Percentiles rank a stretch among this genome's conserved stretches.
These are phyloP conservation scores for Catalaphyllia jardinei DNA, from an alignment of 64 coral and sea anemone species.

Conservation along the genomic window DNA sequence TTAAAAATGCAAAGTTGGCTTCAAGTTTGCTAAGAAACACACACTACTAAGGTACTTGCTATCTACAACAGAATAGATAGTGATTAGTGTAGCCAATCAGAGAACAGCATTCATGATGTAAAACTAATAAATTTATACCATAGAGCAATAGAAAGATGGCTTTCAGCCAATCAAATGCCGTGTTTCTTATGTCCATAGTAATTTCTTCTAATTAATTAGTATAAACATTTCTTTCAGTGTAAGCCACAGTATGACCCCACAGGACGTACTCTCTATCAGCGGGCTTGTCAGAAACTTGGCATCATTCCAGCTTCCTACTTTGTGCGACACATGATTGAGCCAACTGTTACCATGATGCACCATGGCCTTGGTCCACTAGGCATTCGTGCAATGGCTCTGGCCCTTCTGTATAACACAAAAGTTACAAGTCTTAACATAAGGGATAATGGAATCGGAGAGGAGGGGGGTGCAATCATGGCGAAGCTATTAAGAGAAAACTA, in stretches of 20 bases:
- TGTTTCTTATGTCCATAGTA: neutral
- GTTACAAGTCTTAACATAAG: constrained; percentile 80
- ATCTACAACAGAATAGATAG: too few species aligned
- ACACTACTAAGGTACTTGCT: too few species aligned
- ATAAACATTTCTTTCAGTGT: constrained; percentile 11
- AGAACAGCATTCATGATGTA: too few species aligned
- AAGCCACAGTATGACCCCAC: constrained; percentile 85
- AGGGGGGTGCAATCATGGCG: constrained; percentile 71
- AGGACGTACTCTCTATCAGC: constrained; percentile 74
- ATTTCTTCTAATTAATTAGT: too few species aligned
- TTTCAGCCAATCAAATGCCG: neutral
- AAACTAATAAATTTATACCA: too few species aligned
- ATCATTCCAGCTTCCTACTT: constrained; percentile 92
- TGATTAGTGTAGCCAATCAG: too few species aligned
- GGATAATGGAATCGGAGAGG: constrained; percentile 90
- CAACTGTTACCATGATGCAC: constrained; percentile 82
- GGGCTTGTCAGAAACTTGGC: constrained; percentile 86
- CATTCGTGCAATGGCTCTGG: constrained; percentile 82
- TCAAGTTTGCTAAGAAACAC: too few species aligned
- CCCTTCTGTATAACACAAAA: constrained; percentile 83
- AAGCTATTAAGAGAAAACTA: constrained; percentile 92
- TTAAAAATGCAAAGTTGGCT: too few species aligned
- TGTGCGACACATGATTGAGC: constrained; percentile 87
- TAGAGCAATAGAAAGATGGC: too few species aligned
- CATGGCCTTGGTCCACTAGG: constrained; percentile 87